phyloP scores from a whole-genome alignment of 2,113 vertebrate species.

The Tautogolabrus adspersus region DNA sequence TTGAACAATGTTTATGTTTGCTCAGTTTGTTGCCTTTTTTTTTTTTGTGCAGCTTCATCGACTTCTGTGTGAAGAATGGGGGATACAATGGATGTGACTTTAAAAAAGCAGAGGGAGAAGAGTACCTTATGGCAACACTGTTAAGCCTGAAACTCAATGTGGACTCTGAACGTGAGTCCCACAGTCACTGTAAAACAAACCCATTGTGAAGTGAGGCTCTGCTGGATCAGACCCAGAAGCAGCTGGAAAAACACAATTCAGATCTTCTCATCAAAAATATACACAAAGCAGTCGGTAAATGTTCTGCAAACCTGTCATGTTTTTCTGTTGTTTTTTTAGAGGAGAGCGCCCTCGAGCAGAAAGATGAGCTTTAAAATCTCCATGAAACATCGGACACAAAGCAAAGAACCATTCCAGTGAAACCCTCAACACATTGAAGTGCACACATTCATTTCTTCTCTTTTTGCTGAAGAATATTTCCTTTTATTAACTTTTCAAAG shows the following conservation, averaged over 20 bases:
- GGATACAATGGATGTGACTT: conserved; percentile 86
- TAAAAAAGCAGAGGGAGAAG: conserved; percentile 66
- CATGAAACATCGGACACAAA: not conserved
- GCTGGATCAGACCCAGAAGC: not conserved
- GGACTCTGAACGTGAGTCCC: conserved; percentile 71
- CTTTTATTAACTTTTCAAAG: not conserved
- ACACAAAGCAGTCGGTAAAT: no score
- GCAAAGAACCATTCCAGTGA: not conserved
- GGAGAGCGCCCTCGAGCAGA: conserved; percentile 79
- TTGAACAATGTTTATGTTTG: rapidly evolving
- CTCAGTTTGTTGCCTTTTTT: not conserved
- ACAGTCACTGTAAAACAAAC: not conserved
- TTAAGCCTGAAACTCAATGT: conserved; percentile 65
- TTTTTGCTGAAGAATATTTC: not conserved
- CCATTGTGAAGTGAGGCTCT: not conserved
- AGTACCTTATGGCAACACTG: conserved; percentile 60
- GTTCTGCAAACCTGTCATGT: not conserved
- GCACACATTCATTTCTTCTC: not conserved
- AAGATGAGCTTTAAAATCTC: conserved; percentile 70
- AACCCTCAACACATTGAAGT: not conserved
- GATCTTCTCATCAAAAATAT: no score
- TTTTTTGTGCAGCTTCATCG: conserved; percentile 84
- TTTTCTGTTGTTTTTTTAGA: conserved; percentile 37
- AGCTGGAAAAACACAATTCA: no score
- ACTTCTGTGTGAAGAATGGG: conserved; percentile 84